Evolutionary conservation across 2,888 invertebrate genomes (phyloP).

Genomic region (Polyommatus iphigenia): DNA sequence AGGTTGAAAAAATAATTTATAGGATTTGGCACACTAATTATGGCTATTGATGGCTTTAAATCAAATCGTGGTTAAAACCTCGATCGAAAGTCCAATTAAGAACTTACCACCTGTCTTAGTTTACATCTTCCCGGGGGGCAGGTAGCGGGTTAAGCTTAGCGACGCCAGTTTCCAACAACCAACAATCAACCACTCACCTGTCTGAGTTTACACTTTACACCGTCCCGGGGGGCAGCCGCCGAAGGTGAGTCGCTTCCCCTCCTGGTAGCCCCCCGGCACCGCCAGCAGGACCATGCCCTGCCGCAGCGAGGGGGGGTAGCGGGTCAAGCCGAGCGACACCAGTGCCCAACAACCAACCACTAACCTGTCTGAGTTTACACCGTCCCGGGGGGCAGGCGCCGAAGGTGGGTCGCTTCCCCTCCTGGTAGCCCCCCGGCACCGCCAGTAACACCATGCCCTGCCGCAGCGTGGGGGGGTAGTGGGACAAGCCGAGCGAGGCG

Average conservation of each 20-base stretch:
- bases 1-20: too few relatives aligned
- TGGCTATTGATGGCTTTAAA: too few relatives aligned
- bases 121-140: too few relatives aligned
- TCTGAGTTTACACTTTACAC: conserved; percentile 46
- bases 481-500: conserved; percentile 88
- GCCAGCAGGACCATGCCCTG: conserved; percentile 93
- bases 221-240: conserved; percentile 47
- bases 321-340: conserved; percentile 87
- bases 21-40: too few relatives aligned
- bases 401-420: conserved; percentile 42
- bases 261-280: conserved; percentile 54
- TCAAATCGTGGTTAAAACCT: too few relatives aligned
- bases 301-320: conserved; percentile 82
- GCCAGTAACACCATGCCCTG: conserved; percentile 93
- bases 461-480: conserved; percentile 82
- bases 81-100: too few relatives aligned
- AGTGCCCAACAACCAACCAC: not conserved
- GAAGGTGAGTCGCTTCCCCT: conserved; percentile 42
- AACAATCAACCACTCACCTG: conserved; percentile 39
- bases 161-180: too few relatives aligned
- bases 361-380: conserved; percentile 47
- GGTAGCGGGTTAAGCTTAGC: too few relatives aligned
- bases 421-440: conserved; percentile 54
- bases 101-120: too few relatives aligned
- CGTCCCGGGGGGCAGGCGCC: conserved; percentile 47